Base-by-base conservation (phyloP, 2,888 invertebrate species). In the Diarsia rubi region DNA sequence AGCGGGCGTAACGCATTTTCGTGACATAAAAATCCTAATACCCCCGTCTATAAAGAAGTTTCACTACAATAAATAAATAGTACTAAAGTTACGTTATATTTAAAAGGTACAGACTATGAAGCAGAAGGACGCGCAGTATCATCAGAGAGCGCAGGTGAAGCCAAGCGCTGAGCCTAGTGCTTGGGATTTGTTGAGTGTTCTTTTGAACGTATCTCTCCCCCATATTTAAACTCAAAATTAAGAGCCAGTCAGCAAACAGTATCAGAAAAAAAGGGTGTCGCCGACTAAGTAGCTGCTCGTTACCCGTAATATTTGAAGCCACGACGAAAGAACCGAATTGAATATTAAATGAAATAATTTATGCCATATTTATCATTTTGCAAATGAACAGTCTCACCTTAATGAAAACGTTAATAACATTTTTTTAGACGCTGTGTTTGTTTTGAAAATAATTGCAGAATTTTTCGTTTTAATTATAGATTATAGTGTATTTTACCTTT, bases 301-400 rank as follows among this genome's bases (percentile, higher is more conserved):
- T 93, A 91, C 90, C 87, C 92, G 90, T 93, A 93, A 94, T 94
- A 94, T 91, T 90, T 88, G 91, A 92, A 91, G 91, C 92, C 88
- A 89, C 92, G 88, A 89, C 88, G 93, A 95, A 96, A 96, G 95
- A 96, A 96, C 93, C 89, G 94, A 96, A 96, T 96, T 96, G 97
- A 97, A 97, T 97, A 96, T 93, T 96, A 97, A 97, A 97, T 97
- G 97, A 97, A 97, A 96, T 97, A 97, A 97, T 97, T 96, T 97
- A 97, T 97, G 96, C 95, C 95, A 96, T 96, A 96, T 97, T 96
- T 96, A 96, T 96, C 94, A 96, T 96, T 96, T 96, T 95, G 96
- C 96, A 96, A 96, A 96, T 96, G 96, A 95, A 94, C 94, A 94
- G 92, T 90, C 95, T 94, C 94, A 96, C 96, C 96, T 96, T 96